These are phyloP conservation scores for Hirudo medicinalis DNA, from an alignment of 1,140 invertebrate genomes.

Conservation along the genomic window DNA sequence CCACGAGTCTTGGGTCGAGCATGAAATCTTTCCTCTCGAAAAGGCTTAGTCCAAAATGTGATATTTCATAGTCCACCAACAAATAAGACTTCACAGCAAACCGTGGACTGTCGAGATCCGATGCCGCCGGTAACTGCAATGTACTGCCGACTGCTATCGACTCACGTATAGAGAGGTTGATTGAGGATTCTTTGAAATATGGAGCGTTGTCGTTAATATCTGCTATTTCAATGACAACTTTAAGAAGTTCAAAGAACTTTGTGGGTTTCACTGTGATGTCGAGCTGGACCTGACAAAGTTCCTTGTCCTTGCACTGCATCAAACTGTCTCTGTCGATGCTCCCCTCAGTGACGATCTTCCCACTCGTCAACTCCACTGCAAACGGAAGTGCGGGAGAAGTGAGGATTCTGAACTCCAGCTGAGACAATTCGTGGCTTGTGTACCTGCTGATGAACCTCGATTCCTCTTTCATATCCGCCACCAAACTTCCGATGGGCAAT, in stretches of 20 bases:
- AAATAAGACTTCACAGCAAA: slow-evolving; percentile 12
- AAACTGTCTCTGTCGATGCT: slow-evolving; percentile 19
- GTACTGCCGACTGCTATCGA: neutral
- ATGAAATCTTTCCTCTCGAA: neutral
- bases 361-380: slow-evolving; percentile 11
- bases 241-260: slow-evolving; percentile 16
- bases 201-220: slow-evolving; percentile 24
- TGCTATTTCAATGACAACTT: slow-evolving; percentile 13
- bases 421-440: neutral
- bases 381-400: neutral
- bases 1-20: slow-evolving; percentile 11
- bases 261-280: slow-evolving; percentile 9
- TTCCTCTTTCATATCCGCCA: slow-evolving; percentile 3
- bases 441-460: neutral
- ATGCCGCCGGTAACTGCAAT: slow-evolving; percentile 10
- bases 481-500: neutral
- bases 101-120: slow-evolving; percentile 9
- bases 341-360: slow-evolving; percentile 16
- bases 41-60: slow-evolving; percentile 12
- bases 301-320: slow-evolving; percentile 9
- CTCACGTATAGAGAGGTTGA: slow-evolving; percentile 8
- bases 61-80: slow-evolving; percentile 6
- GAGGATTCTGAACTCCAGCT: slow-evolving; percentile 11
- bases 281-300: neutral
- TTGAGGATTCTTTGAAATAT: slow-evolving; percentile 8